Evolutionary conservation across 2,113 vertebrate species (phyloP).

Genomic region (Myanophis thanlyinensis): DNA sequence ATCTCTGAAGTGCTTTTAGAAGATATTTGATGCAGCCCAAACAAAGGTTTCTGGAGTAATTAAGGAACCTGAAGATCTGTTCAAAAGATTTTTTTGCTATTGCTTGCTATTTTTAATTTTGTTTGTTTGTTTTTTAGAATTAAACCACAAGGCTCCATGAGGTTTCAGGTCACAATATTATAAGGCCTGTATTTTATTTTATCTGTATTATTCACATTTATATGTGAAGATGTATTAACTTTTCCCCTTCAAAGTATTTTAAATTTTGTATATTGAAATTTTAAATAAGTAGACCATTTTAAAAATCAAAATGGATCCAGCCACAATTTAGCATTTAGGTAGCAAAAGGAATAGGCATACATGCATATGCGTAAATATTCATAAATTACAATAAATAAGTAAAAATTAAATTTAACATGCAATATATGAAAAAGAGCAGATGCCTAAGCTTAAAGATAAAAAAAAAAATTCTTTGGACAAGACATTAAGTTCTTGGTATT

Average conservation of each 20-base stretch:
- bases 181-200: background rate
- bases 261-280: background rate
- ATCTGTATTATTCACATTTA: background rate
- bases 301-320: background rate
- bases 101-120: background rate
- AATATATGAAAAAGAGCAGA: constrained; percentile 5
- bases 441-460: background rate
- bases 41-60: background rate
- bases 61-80: background rate
- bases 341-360: background rate
- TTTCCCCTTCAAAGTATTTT: background rate
- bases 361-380: constrained; percentile 1
- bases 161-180: background rate
- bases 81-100: background rate
- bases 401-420: background rate
- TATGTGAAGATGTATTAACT: background rate
- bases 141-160: background rate
- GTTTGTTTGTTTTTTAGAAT: background rate
- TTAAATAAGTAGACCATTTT: background rate
- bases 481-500: constrained; percentile 30
- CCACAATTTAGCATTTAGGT: background rate
- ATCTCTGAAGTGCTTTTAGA: background rate
- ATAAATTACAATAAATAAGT: constrained; percentile 3
- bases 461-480: background rate
- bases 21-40: background rate